Base-by-base conservation (phyloP, 2,113 vertebrate genomes). In the Clarias batrachus region DNA sequence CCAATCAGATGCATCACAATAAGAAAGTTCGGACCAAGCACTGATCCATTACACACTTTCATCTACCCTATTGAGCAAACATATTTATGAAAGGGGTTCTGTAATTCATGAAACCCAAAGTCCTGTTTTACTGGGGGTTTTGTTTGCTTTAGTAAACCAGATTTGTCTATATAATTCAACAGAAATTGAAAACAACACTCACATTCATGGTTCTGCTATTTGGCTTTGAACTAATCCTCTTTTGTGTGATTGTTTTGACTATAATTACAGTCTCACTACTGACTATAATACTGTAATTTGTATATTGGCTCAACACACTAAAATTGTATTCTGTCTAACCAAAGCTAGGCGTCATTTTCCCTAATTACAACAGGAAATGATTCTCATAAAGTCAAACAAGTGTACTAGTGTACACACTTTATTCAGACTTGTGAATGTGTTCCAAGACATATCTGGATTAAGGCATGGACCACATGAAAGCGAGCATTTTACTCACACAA, bases 381-480 rank as follows among this genome's bases (percentile, higher is more conserved):
- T 65, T 78, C 87, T 73, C 54, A 63, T 90, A 81, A 90, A 85
- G n/a, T 66, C 48, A 70, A 85, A 85, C 56, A 85, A 30, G 73
- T 81, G 54, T 85, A 33, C 41, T 73, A 85, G 88, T 81, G 82
- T 79, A 85, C 73, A 63, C 65, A 60, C 81, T 83, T 87, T 77
- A 86, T 81, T 84, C 60, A 81, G 65, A 52, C 37, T 65, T 48
- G 74, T 79, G 65, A 89, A 74, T 71, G 52, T 71, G 70, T 81
- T 66, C 78, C 37, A 5, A 89, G 70, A 88, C 85, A 90, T 89
- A 90, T 89, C 90, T 90, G 87, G 84, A 91, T 83, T 90, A 90
- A 91, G 89, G 90, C 91, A 91, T 78, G 88, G 56, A 91, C 91
- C 91, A 91, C 92, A 94, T 93, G 52, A 94, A 91, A 92, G 87